phyloP scores from a whole-genome alignment of 2,888 invertebrate genomes.

The Watsonalla binaria region DNA sequence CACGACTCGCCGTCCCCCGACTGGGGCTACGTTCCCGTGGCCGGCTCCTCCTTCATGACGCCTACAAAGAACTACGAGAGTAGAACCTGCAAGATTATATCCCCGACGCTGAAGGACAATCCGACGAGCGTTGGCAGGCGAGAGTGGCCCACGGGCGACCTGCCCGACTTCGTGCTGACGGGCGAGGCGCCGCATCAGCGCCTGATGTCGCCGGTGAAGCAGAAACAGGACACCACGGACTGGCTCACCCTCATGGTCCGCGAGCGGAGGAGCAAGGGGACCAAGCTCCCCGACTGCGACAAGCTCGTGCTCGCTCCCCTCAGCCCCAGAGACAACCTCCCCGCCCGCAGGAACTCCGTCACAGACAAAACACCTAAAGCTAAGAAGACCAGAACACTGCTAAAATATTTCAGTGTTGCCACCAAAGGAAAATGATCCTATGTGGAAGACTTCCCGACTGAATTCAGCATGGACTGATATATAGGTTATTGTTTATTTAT shows the following conservation, averaged over 20 bases:
- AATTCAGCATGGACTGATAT: conserved; percentile 23
- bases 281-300: conserved; percentile 12
- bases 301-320: conserved; percentile 24
- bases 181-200: conserved; percentile 88
- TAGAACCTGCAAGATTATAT: conserved; percentile 35
- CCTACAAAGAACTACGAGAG: conserved; percentile 54
- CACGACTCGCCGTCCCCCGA: conserved; percentile 20
- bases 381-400: conserved; percentile 42
- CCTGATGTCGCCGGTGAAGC: conserved; percentile 83
- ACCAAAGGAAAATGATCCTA: conserved; percentile 33
- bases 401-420: conserved; percentile 56
- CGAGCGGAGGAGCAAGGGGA: conserved; percentile 31
- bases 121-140: conserved; percentile 24
- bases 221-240: conserved; percentile 80
- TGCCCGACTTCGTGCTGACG: conserved; percentile 87
- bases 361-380: conserved; percentile 45
- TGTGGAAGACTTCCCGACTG: conserved; percentile 2
- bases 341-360: conserved; percentile 39
- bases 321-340: conserved; percentile 46
- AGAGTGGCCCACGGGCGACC: conserved; percentile 80
- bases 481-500: neutral
- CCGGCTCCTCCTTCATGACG: conserved; percentile 53
- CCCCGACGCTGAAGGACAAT: conserved; percentile 36
- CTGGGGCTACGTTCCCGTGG: conserved; percentile 44
- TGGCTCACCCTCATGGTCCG: conserved; percentile 80